Base-by-base conservation (phyloP, 92 coral and sea anemone genomes). In the Epizoanthus ramosus region DNA sequence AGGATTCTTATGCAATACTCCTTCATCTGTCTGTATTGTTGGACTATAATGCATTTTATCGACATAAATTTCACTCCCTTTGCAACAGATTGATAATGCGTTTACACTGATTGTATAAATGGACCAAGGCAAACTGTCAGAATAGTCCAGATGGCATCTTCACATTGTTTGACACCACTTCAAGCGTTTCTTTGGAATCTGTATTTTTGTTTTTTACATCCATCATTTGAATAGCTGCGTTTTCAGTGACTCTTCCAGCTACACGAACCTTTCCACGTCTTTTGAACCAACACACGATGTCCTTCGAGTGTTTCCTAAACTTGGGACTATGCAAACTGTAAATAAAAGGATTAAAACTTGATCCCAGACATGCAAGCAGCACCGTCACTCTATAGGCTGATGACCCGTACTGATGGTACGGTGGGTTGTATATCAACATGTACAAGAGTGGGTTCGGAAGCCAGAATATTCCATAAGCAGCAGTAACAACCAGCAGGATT, bases 261-360 rank as follows among this genome's bases (percentile, higher is more conserved):
- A 15, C 1, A 35, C 57, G 1, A 39, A 77, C 35, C 23, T 18
- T 61, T 61, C 82, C 60, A 22, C 70, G 66, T 22, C 19, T 77
- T 37, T 57, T 77, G 12, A 77, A 77, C 58, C 82, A 39, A 63
- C 70, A 77, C 33, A 77, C 28, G 37, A 77, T 77, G 22, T 22
- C 59, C 82, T 63, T 77, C 7, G 82, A 77, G 37, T 77, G 82
- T 69, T 77, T 77, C 77, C 91, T 79, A 31, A 88, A 88, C 56
- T 83, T 83, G 53, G 83, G 58, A 15, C 91, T 88, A 65, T 88
- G 84, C 74, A 88, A 84, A n/a, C 81, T 85, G 25, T 88, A 88
- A 39, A 88, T 87, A 22, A 88, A 88, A 1, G 91, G 89, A 63
- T 88, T 88, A 6, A 80, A 69, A 35, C 88, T 71, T 1, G 91